Evolutionary conservation across 2,888 invertebrate species (phyloP).

Genomic region (Dorcus hopei): DNA sequence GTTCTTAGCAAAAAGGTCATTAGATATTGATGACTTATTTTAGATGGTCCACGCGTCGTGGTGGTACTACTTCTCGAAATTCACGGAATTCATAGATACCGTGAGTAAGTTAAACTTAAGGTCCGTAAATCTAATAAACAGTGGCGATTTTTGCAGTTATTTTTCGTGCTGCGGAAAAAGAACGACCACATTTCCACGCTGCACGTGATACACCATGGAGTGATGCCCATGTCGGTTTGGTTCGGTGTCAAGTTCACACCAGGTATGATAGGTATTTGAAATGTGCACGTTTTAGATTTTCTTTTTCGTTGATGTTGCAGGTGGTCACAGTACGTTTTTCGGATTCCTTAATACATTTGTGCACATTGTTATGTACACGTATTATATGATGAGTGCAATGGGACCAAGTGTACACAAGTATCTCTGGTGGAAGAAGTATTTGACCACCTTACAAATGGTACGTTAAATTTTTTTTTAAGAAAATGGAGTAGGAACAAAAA

Average conservation of each 20-base stretch:
- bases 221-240: slow-evolving; percentile 98
- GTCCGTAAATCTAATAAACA: background rate
- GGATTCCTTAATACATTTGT: slow-evolving; percentile 92
- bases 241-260: slow-evolving; percentile 95
- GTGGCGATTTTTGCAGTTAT: slow-evolving; percentile 62
- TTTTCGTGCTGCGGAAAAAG: slow-evolving; percentile 94
- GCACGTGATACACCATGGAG: slow-evolving; percentile 95
- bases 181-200: slow-evolving; percentile 88
- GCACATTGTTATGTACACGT: slow-evolving; percentile 95
- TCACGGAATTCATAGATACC: slow-evolving; percentile 94
- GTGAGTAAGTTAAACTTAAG: slow-evolving; percentile 57
- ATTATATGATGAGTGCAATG: slow-evolving; percentile 87
- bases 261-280: slow-evolving; percentile 51
- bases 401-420: slow-evolving; percentile 83
- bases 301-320: slow-evolving; percentile 45
- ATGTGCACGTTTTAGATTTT: slow-evolving; percentile 7
- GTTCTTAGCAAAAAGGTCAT: slow-evolving; percentile 4
- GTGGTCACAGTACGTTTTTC: slow-evolving; percentile 96
- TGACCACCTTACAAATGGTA: slow-evolving; percentile 90
- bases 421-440: slow-evolving; percentile 95
- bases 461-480: slow-evolving; percentile 28
- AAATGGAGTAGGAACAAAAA: background rate
- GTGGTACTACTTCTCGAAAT: slow-evolving; percentile 97
- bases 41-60: slow-evolving; percentile 93
- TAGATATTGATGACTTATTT: slow-evolving; percentile 30